Percentiles rank a stretch among this genome's conserved stretches.
Conservation (phyloP, 92 coral and sea anemone genomes). For the Pocillopora grandis region DNA sequence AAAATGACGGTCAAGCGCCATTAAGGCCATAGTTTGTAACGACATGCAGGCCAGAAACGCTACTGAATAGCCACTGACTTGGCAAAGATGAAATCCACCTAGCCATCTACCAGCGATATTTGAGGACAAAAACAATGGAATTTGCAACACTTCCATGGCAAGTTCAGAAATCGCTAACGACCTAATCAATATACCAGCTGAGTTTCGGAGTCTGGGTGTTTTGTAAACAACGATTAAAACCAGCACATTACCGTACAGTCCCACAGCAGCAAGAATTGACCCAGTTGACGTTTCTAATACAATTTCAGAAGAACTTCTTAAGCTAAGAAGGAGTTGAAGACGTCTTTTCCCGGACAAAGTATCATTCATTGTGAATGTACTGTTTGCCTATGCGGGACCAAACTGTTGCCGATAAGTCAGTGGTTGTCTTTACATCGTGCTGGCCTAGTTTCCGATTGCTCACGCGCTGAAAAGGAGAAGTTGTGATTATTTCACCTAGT, state of each 20-base stretch:
- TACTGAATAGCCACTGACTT: conserved; percentile 46
- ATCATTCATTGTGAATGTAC: neutral
- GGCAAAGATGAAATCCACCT: conserved; percentile 30
- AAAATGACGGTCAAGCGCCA: conserved; percentile 53
- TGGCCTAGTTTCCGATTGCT: neutral
- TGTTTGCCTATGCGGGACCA: neutral
- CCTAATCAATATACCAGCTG: conserved; percentile 48
- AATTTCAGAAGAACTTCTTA: conserved; percentile 24
- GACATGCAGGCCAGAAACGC: conserved; percentile 48
- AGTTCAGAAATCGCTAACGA: conserved; percentile 68
- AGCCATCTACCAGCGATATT: conserved; percentile 30
- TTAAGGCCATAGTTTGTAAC: conserved; percentile 51
- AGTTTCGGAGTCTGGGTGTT: conserved; percentile 54
- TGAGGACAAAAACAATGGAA: conserved; percentile 30
- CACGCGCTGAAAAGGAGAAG: neutral
- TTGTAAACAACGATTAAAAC: conserved; percentile 55
- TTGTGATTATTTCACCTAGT: neutral
- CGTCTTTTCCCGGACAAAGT: neutral
- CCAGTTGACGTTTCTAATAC: conserved; percentile 31
- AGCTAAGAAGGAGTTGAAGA: conserved; percentile 15
- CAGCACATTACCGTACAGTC: conserved; percentile 51
- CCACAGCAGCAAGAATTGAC: conserved; percentile 17
- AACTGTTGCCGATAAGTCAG: neutral
- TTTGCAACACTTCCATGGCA: conserved; percentile 33
- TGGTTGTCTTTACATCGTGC: no score